phyloP scores from a whole-genome alignment of 2,113 vertebrate genomes.

The Ciconia maguari region DNA sequence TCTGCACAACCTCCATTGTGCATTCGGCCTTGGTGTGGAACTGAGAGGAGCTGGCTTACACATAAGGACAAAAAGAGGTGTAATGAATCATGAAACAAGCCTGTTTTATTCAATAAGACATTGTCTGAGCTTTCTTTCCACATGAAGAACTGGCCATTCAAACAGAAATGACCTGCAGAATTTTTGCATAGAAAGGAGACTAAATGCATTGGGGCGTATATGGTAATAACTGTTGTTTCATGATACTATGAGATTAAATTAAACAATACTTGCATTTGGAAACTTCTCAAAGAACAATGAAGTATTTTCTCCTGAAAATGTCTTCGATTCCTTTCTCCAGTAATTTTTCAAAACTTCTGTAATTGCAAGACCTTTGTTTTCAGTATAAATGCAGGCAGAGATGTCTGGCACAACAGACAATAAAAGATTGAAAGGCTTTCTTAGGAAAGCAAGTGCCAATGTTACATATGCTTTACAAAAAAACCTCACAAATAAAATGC shows the following conservation, averaged over 20 bases:
- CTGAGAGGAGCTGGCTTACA: slow-evolving; percentile 37
- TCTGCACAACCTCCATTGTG: neutral
- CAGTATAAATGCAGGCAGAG: neutral
- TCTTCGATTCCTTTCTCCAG: neutral
- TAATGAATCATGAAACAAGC: slow-evolving; percentile 67
- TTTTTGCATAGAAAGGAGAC: slow-evolving; percentile 44
- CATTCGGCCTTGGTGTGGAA: neutral
- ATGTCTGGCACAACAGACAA: neutral
- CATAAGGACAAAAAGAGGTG: slow-evolving; percentile 18
- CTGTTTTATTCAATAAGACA: slow-evolving; percentile 56
- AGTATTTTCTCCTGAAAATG: slow-evolving; percentile 1
- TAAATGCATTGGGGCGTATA: neutral
- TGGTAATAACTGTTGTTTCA: slow-evolving; percentile 8
- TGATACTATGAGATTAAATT: neutral
- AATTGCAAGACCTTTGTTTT: neutral
- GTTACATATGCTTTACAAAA: neutral
- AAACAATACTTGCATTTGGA: slow-evolving; percentile 21
- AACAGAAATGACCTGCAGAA: slow-evolving; percentile 59
- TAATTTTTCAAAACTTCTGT: slow-evolving; percentile 1
- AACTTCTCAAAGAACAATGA: neutral
- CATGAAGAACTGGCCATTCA: slow-evolving; percentile 44
- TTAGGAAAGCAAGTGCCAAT: neutral
- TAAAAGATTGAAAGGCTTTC: neutral
- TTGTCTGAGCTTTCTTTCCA: slow-evolving; percentile 58
- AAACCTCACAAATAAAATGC: neutral